Base-by-base conservation (phyloP, 2,797 vertebrate genomes). In the Lagorchestes hirsutus region DNA sequence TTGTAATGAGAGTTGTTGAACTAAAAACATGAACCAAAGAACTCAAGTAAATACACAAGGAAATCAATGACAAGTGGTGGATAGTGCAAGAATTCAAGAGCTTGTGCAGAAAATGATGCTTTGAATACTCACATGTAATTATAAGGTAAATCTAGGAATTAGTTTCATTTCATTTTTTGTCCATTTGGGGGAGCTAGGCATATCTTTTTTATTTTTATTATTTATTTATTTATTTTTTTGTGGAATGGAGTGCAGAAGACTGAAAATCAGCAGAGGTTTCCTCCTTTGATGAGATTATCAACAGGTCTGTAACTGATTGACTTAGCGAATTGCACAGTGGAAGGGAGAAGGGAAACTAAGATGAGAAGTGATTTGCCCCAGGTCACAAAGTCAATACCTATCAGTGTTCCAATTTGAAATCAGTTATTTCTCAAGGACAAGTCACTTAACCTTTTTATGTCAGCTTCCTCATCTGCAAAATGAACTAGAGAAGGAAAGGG, bases 61-160 rank as follows among this genome's bases (percentile, higher is more conserved):
- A 92, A 90, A 31, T 46, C 2, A 92, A 82, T 90, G 28, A 50
- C 27, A 82, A 46, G 52, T 93, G 55, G 34, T 1, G 0, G 40
- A 40, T 40, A 40, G 28, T 58, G 92, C 10, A 93, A 92, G 57
- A 6, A 90, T 16, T 55, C 6, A 58, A 2, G 6, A 46, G 54
- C 28, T 59, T 82, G 28, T 57, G 58, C 91, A 57, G 22, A 28
- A 91, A 87, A 12, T 34, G 0, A 18, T 0, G 52, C 40, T 90
- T 92, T 40, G 54, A 55, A 67, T 9, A 55, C 96, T 24, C 3
- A 91, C 28, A 14, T 52, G 11, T 13, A 10, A 13, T 0, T 90
- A 93, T 52, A 92, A 93, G 59, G 91, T 92, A 94, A 93, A 91
- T 93, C 90, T 74, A 3, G 6, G 92, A 94, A 92, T 93, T 57